Conservation (phyloP, 2,113 vertebrate species). For the Piaya cayana region DNA sequence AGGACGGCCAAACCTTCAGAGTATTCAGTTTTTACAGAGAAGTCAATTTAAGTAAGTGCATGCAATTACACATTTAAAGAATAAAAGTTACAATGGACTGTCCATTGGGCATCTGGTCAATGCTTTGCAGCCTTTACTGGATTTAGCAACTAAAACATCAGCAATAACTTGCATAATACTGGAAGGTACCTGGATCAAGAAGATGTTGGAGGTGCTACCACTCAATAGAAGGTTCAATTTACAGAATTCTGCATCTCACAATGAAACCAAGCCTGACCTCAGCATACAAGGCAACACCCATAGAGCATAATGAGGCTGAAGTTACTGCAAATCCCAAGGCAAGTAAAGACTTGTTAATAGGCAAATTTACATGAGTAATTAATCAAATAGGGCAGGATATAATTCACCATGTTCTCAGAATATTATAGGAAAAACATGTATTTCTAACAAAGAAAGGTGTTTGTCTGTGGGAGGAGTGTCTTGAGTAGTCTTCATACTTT, state of each 20-base stretch:
- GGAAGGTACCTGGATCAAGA: not conserved
- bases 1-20: not conserved
- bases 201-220: not conserved
- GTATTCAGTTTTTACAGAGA: not conserved
- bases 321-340: not conserved
- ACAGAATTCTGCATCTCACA: not conserved
- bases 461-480: not conserved
- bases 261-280: not conserved
- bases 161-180: not conserved
- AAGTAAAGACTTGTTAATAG: not conserved
- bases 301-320: not conserved
- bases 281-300: accelerated
- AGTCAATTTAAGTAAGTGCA: not conserved
- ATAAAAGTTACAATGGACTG: not conserved
- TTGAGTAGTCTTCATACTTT: not conserved
- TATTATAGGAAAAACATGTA: not conserved
- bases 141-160: not conserved
- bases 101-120: not conserved
- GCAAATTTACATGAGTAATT: constrained; percentile 14
- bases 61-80: not conserved
- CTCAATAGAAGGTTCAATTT: not conserved
- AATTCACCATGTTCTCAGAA: constrained; percentile 1
- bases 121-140: not conserved
- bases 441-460: not conserved
- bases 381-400: not conserved